Base-by-base conservation (phyloP, 2,113 vertebrate genomes). In the Ammodramus savannarum region DNA sequence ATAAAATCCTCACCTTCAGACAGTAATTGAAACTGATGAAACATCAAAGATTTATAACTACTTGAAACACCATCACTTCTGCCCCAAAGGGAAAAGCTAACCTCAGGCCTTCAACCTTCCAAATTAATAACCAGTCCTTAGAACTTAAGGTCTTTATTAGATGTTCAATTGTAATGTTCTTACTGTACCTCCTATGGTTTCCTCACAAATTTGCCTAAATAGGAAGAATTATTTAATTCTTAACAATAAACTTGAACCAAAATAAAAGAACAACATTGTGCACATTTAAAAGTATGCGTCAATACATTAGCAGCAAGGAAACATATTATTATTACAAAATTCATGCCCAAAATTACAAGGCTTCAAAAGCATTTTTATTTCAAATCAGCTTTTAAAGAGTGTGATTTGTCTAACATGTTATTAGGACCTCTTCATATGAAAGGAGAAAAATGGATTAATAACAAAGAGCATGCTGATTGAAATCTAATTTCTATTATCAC, bases 401-500 rank as follows among this genome's bases (percentile, higher is more conserved):
- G 72, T 95, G 77, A 75, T 89, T 96, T 96, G 55, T 36, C 65
- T 89, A 97, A 91, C 58, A 1, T 93, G 44, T 93, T 95, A 97
- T 97, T 97, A 97, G 75, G 85, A 67, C 48, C 41, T 96, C 76
- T 96, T 93, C 63, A 87, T 58, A 86, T 96, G 57, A 97, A 97
- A 96, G 58, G 46, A 80, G 65, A 94, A 93, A 96, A 97, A 87
- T 91, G 46, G 85, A 97, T 97, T 97, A 97, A 96, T 90, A 96
- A 92, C 72, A 92, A 95, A 95, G 62, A 89, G 13, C 55, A 78
- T n/a, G 91, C 89, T 96, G 95, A 97, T 95, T 97, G 93, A 97
- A 97, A 95, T 84, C 39, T 80, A 96, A 97, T 97, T 97, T 97
- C 85, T 96, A 83, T 97, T 95, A 94, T 96, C 83, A 81, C 49